Evolutionary conservation across 2,888 invertebrate species (phyloP), one percentile per base, ranked within the genome.

Genomic region (Meteorus cinctellus): DNA sequence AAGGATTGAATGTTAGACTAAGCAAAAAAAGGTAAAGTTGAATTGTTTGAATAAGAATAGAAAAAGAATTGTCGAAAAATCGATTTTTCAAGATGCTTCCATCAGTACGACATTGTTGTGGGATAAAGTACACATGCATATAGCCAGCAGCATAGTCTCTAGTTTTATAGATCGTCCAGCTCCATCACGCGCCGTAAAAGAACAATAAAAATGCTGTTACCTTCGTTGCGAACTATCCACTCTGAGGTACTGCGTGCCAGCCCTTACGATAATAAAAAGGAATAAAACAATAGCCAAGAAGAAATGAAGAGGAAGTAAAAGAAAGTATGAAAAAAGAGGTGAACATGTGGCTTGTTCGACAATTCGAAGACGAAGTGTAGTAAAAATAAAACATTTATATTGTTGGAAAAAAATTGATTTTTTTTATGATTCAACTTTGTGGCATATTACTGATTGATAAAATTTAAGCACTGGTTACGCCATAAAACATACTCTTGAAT

Each of bases 141-240:
- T n/a, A 48, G 48, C 48, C 79, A 79, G 51, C 14, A 66, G 73
- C 80, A 84, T 82, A 83, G 82, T 81, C 80, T 82, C 81, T 77
- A 83, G 83, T 88, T 89, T 89, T 89, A 89, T 87, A 84, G 87
- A 81, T 87, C 88, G 87, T 88, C 87, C 89, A 87, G 88, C 85
- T 89, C 86, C 88, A 89, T 89, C 87, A 88, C 84, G 85, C 83
- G 82, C 84, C 88, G 87, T 89, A 88, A 89, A 89, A 89, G 85
- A 85, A 86, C 87, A 88, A 89, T 89, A 89, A 89, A 89, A 89
- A 83, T 85, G 83, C 85, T 86, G 87, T 88, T 88, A 86, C 86
- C 81, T 79, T 77, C 84, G 80, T 79, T 81, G 80, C 79, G 82
- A 84, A 82, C 79, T 81, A 82, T 78, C 82, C 81, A 83, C 81